A percentile compares a stretch with the other conserved stretches of the same genome.
Conservation (phyloP, 2,113 vertebrate species). For the Caracal caracal region DNA sequence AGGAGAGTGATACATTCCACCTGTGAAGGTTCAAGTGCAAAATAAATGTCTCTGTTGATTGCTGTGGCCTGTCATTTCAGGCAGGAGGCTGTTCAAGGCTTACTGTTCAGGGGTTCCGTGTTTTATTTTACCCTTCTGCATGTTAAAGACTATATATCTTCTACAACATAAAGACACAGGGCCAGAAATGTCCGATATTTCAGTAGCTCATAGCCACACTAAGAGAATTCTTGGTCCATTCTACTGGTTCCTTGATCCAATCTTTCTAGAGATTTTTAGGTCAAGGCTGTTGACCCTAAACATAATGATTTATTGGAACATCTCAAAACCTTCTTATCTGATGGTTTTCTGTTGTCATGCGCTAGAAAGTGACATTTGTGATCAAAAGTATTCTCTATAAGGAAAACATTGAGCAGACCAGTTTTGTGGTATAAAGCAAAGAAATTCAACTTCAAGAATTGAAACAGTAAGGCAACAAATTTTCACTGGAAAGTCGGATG, state of each 20-base stretch:
- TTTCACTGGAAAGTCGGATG: neutral
- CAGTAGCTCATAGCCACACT: neutral
- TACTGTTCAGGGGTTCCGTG: neutral
- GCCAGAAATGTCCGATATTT: neutral
- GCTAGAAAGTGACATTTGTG: neutral
- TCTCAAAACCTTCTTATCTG: neutral
- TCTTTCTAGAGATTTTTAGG: conserved; percentile 41
- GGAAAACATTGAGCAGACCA: neutral
- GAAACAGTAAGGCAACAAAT: neutral
- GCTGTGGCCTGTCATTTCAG: neutral
- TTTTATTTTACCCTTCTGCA: neutral
- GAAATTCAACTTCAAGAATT: neutral
- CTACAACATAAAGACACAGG: neutral
- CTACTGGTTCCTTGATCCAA: neutral
- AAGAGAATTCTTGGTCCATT: neutral
- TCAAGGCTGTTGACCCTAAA: neutral
- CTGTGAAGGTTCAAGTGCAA: neutral
- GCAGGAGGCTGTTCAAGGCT: neutral
- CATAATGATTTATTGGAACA: neutral
- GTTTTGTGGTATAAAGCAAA: neutral
- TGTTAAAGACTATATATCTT: neutral
- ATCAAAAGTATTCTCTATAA: conserved; percentile 10
- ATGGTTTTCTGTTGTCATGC: neutral
- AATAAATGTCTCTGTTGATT: neutral
- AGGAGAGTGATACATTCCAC: neutral